Evolutionary conservation across 2,113 vertebrate genomes (phyloP).

Genomic region (Nesogale talazaci): DNA sequence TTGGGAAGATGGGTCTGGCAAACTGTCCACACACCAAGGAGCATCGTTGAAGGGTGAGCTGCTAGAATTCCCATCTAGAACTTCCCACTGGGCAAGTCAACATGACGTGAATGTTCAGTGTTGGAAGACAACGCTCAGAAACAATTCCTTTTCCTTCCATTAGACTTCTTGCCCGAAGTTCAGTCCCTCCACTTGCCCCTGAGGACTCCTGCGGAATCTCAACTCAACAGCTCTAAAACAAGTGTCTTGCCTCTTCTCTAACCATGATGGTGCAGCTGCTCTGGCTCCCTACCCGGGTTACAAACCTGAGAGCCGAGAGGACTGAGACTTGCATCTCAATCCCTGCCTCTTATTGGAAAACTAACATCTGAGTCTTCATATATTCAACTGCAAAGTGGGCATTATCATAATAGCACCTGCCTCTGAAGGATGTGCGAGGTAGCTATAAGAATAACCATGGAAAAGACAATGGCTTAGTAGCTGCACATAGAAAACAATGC

Average conservation of each 20-base stretch:
- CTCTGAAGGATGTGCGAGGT: not conserved
- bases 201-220: not conserved
- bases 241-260: not conserved
- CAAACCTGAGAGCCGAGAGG: not conserved
- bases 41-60: not conserved
- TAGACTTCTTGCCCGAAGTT: not conserved
- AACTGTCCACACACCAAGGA: not conserved
- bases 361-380: not conserved
- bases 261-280: rapidly evolving
- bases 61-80: constrained; percentile 52
- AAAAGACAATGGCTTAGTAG: not conserved
- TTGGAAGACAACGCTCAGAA: constrained; percentile 20
- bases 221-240: not conserved
- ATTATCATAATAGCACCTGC: not conserved
- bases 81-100: constrained; percentile 24
- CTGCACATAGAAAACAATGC: not conserved
- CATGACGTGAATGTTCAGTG: not conserved
- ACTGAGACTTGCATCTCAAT: not conserved
- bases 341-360: not conserved
- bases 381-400: not conserved
- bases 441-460: not conserved
- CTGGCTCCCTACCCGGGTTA: not conserved
- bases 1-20: constrained; percentile 30
- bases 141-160: constrained; percentile 42
- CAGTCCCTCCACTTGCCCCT: not conserved